Percentiles rank a stretch among this genome's conserved stretches.
These are phyloP conservation scores for Yponomeuta cagnagella DNA, from an alignment of 2,888 invertebrate species.

Conservation along the genomic window DNA sequence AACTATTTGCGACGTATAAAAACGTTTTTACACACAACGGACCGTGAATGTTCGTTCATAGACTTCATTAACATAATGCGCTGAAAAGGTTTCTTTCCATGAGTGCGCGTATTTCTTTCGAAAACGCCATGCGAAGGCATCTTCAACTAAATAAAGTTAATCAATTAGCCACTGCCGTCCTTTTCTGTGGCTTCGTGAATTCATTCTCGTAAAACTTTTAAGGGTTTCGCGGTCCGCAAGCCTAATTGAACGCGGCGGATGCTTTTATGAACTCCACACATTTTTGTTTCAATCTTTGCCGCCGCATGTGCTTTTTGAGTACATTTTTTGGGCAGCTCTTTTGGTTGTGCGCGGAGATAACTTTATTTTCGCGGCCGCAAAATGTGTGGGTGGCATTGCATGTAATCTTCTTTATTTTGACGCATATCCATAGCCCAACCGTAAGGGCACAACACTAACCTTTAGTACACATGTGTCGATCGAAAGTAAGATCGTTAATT, in stretches of 20 bases:
- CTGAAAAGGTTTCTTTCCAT: not conserved
- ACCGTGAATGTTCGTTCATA: not conserved
- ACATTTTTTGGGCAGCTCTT: not conserved
- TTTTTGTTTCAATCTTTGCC: not conserved
- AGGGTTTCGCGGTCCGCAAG: not conserved
- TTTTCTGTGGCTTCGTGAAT: conserved; percentile 12
- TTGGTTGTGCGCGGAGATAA: not conserved
- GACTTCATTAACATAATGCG: not conserved
- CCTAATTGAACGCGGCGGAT: conserved; percentile 10
- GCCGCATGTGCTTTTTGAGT: not conserved
- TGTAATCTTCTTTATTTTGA: not conserved
- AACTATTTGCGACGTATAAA: not conserved
- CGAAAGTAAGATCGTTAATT: too few relatives aligned
- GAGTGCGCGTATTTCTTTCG: not conserved
- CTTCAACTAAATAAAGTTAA: conserved; percentile 9
- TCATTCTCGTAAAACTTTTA: conserved; percentile 1
- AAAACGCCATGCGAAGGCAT: conserved; percentile 3
- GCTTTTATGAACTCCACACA: not conserved
- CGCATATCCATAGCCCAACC: not conserved
- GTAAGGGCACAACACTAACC: too few relatives aligned
- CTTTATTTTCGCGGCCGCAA: too few relatives aligned
- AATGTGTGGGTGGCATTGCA: not conserved
- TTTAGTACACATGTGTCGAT: too few relatives aligned
- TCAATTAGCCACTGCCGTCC: conserved; percentile 4
- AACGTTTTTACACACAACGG: not conserved